Base-by-base conservation (phyloP, 2,797 vertebrate genomes). In the Cygnus olor region DNA sequence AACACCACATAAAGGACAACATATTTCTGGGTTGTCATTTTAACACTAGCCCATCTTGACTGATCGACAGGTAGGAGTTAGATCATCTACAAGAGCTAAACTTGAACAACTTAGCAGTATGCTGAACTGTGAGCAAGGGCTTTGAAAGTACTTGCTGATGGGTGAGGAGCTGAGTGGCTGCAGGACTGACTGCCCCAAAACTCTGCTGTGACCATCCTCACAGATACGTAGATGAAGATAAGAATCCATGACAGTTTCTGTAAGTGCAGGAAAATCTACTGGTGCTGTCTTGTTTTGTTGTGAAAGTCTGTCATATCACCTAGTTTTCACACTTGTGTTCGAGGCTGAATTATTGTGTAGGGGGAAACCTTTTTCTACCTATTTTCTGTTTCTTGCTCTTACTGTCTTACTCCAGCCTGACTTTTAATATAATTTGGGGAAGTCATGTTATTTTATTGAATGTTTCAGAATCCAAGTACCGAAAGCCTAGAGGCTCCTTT, bases 391-490 rank as follows among this genome's bases (percentile, higher is more conserved):
- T 53, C 27, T 66, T 72, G 34, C 2, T 80, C 90, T 92, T 68
- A 58, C 27, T 90, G 65, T 47, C 40, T 86, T 38, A 60, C 40
- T 91, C 32, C 32, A 87, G 60, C 11, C 49, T 90, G 44, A 85
- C 30, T 79, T 42, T 49, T 69, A 19, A 18, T 5, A 16, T 71
- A 64, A 73, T 77, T 90, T 71, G 80, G 53, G 22, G 0, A 6
- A 68, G 36, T 49, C 53, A 58, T 72, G 85, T 74, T 51, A 60
- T 79, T 93, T 90, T 87, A 86, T 30, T 78, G 56, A 65, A 80
- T 73, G n/a, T 79, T 86, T 93, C 64, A 81, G 77, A 68, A 82
- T 79, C 60, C 42, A 88, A 93, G 71, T 17, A 66, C 58, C 82
- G 81, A 89, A 93, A 89, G 68, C n/a, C 47, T 72, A 40, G 25